Conservation (phyloP, 2,888 invertebrate species). For the Herminia tarsipennalis region DNA sequence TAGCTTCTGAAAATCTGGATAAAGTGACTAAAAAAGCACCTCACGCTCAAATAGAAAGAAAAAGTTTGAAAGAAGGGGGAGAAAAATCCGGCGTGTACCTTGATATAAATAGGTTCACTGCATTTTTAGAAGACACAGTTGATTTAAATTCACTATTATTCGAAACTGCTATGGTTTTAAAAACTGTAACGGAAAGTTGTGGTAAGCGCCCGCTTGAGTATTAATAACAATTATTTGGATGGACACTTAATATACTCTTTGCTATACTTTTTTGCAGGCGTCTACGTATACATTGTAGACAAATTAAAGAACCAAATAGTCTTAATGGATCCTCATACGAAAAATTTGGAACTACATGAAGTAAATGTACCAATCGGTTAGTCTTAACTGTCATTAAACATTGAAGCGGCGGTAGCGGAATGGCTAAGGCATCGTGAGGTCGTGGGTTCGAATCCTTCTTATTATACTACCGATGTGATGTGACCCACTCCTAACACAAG, state of each 20-base stretch:
- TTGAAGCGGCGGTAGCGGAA: too few relatives aligned
- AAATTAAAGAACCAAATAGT: slow-evolving; percentile 82
- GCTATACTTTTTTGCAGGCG: slow-evolving; percentile 74
- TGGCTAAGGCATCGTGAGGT: too few relatives aligned
- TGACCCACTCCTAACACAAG: too few relatives aligned
- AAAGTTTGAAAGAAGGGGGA: slow-evolving; percentile 68
- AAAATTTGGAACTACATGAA: slow-evolving; percentile 78
- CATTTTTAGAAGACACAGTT: slow-evolving; percentile 84
- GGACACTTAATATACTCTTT: slow-evolving; percentile 4
- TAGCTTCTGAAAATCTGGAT: slow-evolving; percentile 77
- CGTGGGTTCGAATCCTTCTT: too few relatives aligned
- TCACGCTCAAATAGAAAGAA: slow-evolving; percentile 80
- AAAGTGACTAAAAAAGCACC: slow-evolving; percentile 86
- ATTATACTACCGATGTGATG: too few relatives aligned
- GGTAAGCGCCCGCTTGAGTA: slow-evolving; percentile 59
- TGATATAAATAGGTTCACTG: slow-evolving; percentile 75
- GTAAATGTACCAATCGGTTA: slow-evolving; percentile 85
- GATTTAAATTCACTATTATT: slow-evolving; percentile 84
- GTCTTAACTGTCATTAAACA: slow-evolving; percentile 16
- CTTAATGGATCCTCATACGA: slow-evolving; percentile 77
- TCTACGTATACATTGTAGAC: slow-evolving; percentile 85
- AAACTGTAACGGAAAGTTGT: slow-evolving; percentile 82
- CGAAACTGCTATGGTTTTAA: slow-evolving; percentile 85
- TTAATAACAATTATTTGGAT: neutral
- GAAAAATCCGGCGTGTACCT: slow-evolving; percentile 65